phyloP scores from a whole-genome alignment of 2,113 vertebrate species.

The Oxygymnocypris stewartii region DNA sequence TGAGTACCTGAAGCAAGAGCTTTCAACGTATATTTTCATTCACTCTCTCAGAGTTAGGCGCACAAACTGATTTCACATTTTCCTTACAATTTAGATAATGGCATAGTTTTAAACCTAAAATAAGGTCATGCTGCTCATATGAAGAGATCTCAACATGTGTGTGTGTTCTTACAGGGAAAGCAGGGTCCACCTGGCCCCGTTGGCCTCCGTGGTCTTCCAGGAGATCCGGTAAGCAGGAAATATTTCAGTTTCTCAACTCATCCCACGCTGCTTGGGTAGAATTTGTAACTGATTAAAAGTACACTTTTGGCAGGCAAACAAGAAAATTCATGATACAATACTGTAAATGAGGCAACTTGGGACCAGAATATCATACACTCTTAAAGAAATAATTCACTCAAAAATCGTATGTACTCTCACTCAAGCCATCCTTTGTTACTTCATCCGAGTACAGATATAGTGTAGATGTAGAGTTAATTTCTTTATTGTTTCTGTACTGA shows the following conservation, averaged over 20 bases:
- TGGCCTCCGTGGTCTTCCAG: conserved; percentile 83
- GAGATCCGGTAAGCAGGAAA: conserved; percentile 79
- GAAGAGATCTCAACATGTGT: not conserved
- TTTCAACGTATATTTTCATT: conserved; percentile 29
- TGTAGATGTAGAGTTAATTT: not conserved
- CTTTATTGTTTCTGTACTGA: not conserved
- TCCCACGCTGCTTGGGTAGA: not conserved
- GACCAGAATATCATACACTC: not conserved
- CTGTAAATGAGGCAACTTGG: not conserved
- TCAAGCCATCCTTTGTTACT: not conserved
- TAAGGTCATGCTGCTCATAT: not conserved
- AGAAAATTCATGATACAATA: not conserved
- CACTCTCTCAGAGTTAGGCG: not conserved
- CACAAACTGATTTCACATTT: not conserved
- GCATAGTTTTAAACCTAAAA: not conserved
- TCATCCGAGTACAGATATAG: not conserved
- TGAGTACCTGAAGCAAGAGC: conserved; percentile 3
- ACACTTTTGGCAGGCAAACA: not conserved
- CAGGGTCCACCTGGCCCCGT: conserved; percentile 80
- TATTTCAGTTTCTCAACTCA: not conserved
- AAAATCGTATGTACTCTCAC: not conserved
- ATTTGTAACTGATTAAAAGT: not conserved
- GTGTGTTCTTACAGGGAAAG: conserved; percentile 79
- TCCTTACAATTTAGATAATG: not conserved
- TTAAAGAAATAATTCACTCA: not conserved